Percentiles rank a stretch among this genome's conserved stretches.
These are phyloP conservation scores for Sinocyclocheilus maitianheensis DNA, from an alignment of 2,113 vertebrate genomes.

Conservation along the genomic window DNA sequence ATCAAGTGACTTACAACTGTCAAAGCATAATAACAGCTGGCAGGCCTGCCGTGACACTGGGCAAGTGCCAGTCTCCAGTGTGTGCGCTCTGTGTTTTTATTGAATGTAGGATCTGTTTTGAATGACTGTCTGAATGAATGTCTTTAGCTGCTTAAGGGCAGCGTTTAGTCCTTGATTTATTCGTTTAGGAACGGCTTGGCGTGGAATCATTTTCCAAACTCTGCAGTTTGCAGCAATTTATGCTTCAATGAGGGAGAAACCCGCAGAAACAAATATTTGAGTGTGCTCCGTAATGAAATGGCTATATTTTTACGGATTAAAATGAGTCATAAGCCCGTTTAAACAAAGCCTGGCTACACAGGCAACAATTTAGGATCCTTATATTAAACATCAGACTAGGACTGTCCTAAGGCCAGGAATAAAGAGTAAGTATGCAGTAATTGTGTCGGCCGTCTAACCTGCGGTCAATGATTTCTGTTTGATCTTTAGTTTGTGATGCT, in stretches of 20 bases:
- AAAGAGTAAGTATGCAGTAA: conserved; percentile 12
- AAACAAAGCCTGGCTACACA: conserved; percentile 69
- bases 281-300: conserved; percentile 75
- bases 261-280: conserved; percentile 80
- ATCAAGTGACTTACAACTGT: conserved; percentile 73
- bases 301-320: conserved; percentile 77
- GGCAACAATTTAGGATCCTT: conserved; percentile 61
- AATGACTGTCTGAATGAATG: conserved; percentile 48
- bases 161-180: conserved; percentile 80
- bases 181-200: conserved; percentile 73
- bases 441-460: not conserved
- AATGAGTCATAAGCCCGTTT: conserved; percentile 70
- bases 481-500: conserved; percentile 1
- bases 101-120: conserved; percentile 42
- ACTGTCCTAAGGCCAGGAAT: conserved; percentile 15
- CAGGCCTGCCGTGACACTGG: conserved; percentile 48
- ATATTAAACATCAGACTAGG: conserved; percentile 69
- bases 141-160: conserved; percentile 80
- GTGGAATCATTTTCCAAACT: conserved; percentile 79
- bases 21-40: conserved; percentile 73
- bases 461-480: not conserved
- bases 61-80: conserved; percentile 50
- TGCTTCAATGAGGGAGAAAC: conserved; percentile 78
- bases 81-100: conserved; percentile 26
- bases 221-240: conserved; percentile 83